Conservation (phyloP, 1,140 invertebrate genomes). For the Drosophila nannoptera region DNA sequence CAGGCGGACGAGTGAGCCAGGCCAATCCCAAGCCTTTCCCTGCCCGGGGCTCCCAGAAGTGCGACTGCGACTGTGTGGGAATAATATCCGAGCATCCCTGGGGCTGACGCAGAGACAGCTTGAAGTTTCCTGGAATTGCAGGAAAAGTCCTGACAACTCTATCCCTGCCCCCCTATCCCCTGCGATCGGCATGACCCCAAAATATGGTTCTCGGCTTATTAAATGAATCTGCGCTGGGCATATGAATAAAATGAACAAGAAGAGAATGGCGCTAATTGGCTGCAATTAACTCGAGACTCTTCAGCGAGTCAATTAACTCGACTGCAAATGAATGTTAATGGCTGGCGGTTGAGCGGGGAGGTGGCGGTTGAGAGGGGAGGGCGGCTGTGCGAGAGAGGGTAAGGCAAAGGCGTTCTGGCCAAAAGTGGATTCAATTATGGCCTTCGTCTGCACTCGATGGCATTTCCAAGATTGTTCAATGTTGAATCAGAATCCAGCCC, state of each 20-base stretch:
- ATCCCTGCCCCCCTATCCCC: too few relatives aligned
- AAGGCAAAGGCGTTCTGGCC: conserved; percentile 7
- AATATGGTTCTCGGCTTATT: conserved; percentile 7
- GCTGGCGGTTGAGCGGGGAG: conserved; percentile 11
- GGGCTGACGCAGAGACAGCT: too few relatives aligned
- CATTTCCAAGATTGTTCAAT: background rate
- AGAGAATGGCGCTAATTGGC: conserved; percentile 37
- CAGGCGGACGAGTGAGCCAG: conserved; percentile 1
- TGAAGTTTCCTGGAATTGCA: too few relatives aligned
- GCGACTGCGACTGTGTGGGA: too few relatives aligned
- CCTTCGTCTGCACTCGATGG: conserved; percentile 15
- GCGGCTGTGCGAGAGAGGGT: too few relatives aligned
- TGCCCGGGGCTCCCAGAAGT: too few relatives aligned
- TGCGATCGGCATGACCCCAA: too few relatives aligned
- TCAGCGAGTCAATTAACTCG: conserved; percentile 56
- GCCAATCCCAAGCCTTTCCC: conserved; percentile 1
- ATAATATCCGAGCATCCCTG: background rate
- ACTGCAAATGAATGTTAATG: conserved; percentile 60
- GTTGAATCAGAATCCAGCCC: too few relatives aligned
- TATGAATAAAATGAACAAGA: conserved; percentile 11
- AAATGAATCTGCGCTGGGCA: conserved; percentile 25
- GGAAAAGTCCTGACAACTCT: too few relatives aligned
- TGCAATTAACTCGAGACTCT: conserved; percentile 51
- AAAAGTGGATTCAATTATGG: conserved; percentile 43
- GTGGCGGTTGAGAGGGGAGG: too few relatives aligned